These are phyloP conservation scores for Stichodactyla helianthus DNA, from an alignment of 64 coral and sea anemone species.

Conservation along the genomic window DNA sequence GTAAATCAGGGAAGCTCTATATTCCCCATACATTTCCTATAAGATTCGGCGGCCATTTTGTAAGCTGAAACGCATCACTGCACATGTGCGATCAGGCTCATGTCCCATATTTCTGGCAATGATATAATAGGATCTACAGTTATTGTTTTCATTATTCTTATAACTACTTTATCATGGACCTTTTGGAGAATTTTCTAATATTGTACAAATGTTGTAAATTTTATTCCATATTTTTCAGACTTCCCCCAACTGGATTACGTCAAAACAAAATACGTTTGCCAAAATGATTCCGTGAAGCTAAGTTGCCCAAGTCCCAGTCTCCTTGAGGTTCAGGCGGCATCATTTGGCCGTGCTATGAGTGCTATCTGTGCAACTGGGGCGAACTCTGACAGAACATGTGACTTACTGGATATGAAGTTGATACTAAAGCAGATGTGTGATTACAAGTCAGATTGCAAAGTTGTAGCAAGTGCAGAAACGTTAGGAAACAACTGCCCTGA, in stretches of 20 bases:
- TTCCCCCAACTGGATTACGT: neutral
- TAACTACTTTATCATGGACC: neutral
- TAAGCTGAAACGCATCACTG: no score
- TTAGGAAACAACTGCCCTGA: neutral
- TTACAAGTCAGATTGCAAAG: neutral
- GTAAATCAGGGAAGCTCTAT: no score
- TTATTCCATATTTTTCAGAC: neutral
- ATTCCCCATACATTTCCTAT: no score
- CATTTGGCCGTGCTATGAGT: neutral
- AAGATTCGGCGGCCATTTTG: no score
- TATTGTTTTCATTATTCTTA: no score
- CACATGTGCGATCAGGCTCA: no score
- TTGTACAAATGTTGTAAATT: neutral
- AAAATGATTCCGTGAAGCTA: neutral
- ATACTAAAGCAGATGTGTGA: neutral
- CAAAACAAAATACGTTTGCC: neutral
- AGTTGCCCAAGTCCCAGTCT: neutral
- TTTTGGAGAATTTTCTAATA: neutral
- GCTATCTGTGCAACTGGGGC: neutral
- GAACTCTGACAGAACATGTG: neutral
- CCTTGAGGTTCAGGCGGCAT: neutral
- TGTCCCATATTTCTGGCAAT: no score
- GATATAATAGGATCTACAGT: no score
- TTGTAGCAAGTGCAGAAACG: neutral
- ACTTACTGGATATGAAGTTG: neutral